Conservation (phyloP, 2,888 invertebrate genomes). For the Orthonevra nobilis region DNA sequence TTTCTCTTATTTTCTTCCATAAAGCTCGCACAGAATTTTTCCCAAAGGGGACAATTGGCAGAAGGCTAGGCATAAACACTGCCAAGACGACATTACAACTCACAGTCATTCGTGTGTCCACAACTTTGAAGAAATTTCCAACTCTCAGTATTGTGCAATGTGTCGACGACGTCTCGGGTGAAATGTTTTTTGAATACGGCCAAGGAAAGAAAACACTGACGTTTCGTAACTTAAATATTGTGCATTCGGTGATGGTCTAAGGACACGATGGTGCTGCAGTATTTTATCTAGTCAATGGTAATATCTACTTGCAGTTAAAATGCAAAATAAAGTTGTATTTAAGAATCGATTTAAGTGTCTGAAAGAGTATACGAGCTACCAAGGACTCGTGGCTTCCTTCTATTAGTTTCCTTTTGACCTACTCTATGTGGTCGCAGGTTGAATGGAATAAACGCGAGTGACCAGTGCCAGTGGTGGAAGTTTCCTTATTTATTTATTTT, state of each 20-base stretch:
- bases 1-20: constrained; percentile 7
- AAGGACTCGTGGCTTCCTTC: constrained; percentile 35
- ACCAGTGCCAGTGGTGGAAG: background rate
- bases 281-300: constrained; percentile 63
- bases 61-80: no score
- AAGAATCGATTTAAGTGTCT: constrained; percentile 38
- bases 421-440: constrained; percentile 3
- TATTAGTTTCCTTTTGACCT: constrained; percentile 43
- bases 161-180: constrained; percentile 36
- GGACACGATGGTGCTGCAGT: constrained; percentile 36
- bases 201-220: background rate
- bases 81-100: no score
- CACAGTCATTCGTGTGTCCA: constrained; percentile 17
- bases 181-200: constrained; percentile 2
- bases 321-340: constrained; percentile 37
- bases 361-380: constrained; percentile 7
- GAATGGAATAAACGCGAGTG: background rate
- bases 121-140: constrained; percentile 9
- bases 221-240: constrained; percentile 7
- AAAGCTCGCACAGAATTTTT: constrained; percentile 16
- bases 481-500: background rate
- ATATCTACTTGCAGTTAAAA: constrained; percentile 15
- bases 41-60: constrained; percentile 18
- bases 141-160: constrained; percentile 49
- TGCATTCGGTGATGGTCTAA: constrained; percentile 33